phyloP scores from a whole-genome alignment of 2,113 vertebrate species.

The Forbesichthys agassizii region DNA sequence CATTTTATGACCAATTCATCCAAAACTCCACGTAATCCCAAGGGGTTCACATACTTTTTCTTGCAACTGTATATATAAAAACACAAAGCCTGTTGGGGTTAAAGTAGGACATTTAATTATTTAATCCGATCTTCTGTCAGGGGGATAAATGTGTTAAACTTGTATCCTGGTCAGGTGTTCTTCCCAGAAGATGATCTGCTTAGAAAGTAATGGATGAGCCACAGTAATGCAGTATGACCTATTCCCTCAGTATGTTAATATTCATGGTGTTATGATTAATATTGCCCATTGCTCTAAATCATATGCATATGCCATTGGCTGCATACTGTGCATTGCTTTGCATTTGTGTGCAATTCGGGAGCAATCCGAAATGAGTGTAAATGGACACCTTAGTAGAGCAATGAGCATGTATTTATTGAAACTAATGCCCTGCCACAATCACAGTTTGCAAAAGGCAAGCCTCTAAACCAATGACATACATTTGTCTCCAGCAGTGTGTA shows the following conservation, averaged over 20 bases:
- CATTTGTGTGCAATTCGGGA: conserved; percentile 49
- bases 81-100: conserved; percentile 28
- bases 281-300: conserved; percentile 57
- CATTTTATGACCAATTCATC: too few species aligned
- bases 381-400: conserved; percentile 61
- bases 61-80: background rate
- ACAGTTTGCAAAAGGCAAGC: conserved; percentile 55
- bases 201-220: conserved; percentile 70
- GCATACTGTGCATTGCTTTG: conserved; percentile 44
- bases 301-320: conserved; percentile 52
- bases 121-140: conserved; percentile 43
- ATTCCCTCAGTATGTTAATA: conserved; percentile 71
- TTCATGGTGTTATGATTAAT: conserved; percentile 76
- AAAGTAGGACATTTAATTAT: conserved; percentile 55
- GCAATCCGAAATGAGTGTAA: conserved; percentile 60
- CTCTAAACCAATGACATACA: conserved; percentile 39
- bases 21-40: too few species aligned
- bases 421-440: conserved; percentile 62
- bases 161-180: conserved; percentile 58
- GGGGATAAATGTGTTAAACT: conserved; percentile 69
- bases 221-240: conserved; percentile 57
- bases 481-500: conserved; percentile 42
- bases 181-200: conserved; percentile 57
- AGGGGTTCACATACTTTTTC: too few species aligned
- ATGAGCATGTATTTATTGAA: conserved; percentile 67